Evolutionary conservation across 2,797 vertebrate species (phyloP), one percentile per base, ranked within the genome.

Genomic region (Rhadinocentrus ornatus): DNA sequence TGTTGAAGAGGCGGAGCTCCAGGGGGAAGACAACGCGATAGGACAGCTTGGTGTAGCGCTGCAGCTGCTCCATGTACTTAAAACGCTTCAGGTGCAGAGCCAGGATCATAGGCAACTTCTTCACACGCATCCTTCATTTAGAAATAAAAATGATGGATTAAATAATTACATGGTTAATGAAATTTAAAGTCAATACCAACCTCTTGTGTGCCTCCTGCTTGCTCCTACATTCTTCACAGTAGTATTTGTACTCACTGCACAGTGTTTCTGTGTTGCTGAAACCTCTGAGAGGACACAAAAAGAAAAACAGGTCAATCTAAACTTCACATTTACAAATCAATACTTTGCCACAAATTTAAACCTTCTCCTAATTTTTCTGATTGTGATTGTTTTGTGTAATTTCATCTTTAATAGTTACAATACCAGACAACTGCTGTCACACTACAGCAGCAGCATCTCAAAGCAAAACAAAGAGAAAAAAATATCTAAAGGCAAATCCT

Each of bases 221-320:
- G 93, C 97, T 99, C 93, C 97, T 97, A 94, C 97, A 99, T 32
- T 94, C 97, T 92, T 99, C 97, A 94, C 97, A 99, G 93, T 99
- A 99, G 92, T 99, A 99, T 88, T 99, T 99, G 91, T 99, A 97
- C 88, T 99, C 97, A 80, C 97, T 99, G 81, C 97, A 99, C 91
- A 99, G 93, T 0, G 97, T 99, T 94, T 99, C 97, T 62, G 97
- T 99, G 94, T 99, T 99, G 91, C 97, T 99, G 95, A 99, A 99
- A 90, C 97, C 97, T 94, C 97, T 99, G 94, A 71, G 71, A 73
- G 37, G 35, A 88, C 31, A 29, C 69, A 66, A 59, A 75, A 66
- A n/a, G 72, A 1, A 62, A 44, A 35, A 69, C 3, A 0, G 3
- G 46, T 77, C 55, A 72, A 59, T 58, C 12, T 58, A 11, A 68